phyloP scores from a whole-genome alignment of 1,140 invertebrate species.

The Berghia stephanieae region DNA sequence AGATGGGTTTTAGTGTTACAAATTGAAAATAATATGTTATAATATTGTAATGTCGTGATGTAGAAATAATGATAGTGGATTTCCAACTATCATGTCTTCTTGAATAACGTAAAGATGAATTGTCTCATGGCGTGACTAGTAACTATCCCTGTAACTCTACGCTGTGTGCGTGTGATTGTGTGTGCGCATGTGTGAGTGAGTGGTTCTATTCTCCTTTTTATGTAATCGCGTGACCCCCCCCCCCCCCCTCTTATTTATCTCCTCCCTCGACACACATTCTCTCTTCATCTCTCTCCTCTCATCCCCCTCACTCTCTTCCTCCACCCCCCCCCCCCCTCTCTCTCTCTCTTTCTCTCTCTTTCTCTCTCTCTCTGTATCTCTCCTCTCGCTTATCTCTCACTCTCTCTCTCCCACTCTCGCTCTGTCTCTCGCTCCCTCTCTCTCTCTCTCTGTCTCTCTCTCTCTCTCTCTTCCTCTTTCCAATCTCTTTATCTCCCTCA shows the following conservation, averaged over 20 bases:
- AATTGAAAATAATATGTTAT: too few species aligned
- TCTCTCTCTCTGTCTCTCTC: not conserved
- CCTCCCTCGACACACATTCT: not conserved
- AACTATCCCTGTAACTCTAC: too few species aligned
- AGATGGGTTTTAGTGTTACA: too few species aligned
- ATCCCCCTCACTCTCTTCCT: slow-evolving; percentile 11
- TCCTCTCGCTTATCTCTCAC: slow-evolving; percentile 3
- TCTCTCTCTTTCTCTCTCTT: slow-evolving; percentile 4
- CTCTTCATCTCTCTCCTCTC: not conserved
- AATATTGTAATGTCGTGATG: too few species aligned
- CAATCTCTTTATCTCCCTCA: not conserved
- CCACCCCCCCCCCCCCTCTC: not conserved
- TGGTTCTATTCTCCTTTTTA: too few species aligned
- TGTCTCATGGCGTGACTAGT: too few species aligned
- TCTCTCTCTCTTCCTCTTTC: not conserved
- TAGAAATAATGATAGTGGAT: too few species aligned
- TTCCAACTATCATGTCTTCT: too few species aligned
- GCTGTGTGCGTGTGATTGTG: not conserved
- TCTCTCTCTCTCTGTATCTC: slow-evolving; percentile 15
- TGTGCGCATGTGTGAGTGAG: not conserved
- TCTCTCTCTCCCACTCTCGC: not conserved
- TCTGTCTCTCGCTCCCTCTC: too few species aligned
- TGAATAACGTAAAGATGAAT: too few species aligned
- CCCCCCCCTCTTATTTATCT: too few species aligned
- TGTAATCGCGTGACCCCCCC: too few species aligned